These are phyloP conservation scores for Montipora sp. DNA, from an alignment of 64 coral and sea anemone genomes.

Conservation along the genomic window DNA sequence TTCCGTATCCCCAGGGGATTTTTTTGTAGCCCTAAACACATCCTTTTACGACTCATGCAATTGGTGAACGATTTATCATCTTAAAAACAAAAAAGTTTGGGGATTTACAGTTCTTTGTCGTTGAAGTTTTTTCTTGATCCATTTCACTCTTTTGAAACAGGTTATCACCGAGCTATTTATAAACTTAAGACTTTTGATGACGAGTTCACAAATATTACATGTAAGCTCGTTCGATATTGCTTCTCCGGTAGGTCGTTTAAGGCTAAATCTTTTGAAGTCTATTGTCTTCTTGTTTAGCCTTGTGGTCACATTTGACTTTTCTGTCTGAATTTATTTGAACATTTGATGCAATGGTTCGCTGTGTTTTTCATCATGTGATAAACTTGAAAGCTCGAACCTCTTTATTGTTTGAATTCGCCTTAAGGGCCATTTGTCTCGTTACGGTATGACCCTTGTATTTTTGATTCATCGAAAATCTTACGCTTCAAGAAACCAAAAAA, in stretches of 20 bases:
- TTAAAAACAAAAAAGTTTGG: background rate
- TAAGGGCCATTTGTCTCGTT: no score
- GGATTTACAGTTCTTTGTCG: background rate
- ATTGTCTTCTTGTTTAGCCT: slow-evolving; percentile 25
- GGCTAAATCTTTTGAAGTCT: background rate
- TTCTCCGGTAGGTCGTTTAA: background rate
- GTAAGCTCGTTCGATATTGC: background rate
- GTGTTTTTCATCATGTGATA: slow-evolving; percentile 16
- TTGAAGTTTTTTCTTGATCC: background rate
- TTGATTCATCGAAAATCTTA: slow-evolving; percentile 7
- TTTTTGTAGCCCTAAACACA: no score
- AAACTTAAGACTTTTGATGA: background rate
- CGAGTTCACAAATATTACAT: background rate
- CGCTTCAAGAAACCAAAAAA: background rate
- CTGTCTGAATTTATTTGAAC: slow-evolving; percentile 24
- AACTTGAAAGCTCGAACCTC: no score
- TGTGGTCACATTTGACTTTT: slow-evolving; percentile 22
- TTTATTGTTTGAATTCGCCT: no score
- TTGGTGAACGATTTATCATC: background rate
- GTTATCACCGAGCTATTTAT: background rate
- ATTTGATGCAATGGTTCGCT: background rate
- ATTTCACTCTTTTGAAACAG: background rate
- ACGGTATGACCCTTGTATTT: slow-evolving; percentile 17
- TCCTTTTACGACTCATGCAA: background rate
- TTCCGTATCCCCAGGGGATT: no score